phyloP scores from a whole-genome alignment of 1,140 invertebrate species.

The Lithobius niger region DNA sequence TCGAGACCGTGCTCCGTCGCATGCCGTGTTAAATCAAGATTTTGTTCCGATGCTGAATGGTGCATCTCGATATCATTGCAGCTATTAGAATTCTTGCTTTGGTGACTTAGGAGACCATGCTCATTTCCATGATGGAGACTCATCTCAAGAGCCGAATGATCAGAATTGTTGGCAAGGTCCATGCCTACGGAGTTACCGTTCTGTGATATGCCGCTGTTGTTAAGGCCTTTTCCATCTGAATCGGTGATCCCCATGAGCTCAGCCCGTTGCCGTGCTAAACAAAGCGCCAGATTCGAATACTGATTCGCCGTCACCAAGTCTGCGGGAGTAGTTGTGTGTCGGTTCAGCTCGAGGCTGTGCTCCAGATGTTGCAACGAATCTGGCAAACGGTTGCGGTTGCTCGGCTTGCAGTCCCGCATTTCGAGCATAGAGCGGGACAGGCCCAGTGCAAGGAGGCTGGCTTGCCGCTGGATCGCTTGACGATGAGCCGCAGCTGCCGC shows the following conservation, averaged over 20 bases:
- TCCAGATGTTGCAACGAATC: not conserved
- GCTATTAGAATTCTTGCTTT: too few species aligned
- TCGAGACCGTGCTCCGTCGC: not conserved
- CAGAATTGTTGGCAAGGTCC: too few species aligned
- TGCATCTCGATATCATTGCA: not conserved
- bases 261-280: not conserved
- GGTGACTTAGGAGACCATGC: not conserved
- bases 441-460: not conserved
- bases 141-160: not conserved
- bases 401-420: not conserved
- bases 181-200: too few species aligned
- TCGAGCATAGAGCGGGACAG: not conserved
- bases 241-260: too few species aligned
- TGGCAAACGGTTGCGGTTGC: not conserved
- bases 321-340: not conserved
- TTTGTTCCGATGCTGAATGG: not conserved
- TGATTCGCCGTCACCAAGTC: not conserved
- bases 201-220: not conserved
- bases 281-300: constrained; percentile 1
- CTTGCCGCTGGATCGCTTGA: not conserved
- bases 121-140: not conserved
- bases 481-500: not conserved
- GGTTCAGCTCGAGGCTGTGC: not conserved
- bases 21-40: not conserved
- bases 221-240: not conserved